These are phyloP conservation scores for Channallabes apus DNA, from an alignment of 2,797 vertebrate genomes.

Conservation along the genomic window DNA sequence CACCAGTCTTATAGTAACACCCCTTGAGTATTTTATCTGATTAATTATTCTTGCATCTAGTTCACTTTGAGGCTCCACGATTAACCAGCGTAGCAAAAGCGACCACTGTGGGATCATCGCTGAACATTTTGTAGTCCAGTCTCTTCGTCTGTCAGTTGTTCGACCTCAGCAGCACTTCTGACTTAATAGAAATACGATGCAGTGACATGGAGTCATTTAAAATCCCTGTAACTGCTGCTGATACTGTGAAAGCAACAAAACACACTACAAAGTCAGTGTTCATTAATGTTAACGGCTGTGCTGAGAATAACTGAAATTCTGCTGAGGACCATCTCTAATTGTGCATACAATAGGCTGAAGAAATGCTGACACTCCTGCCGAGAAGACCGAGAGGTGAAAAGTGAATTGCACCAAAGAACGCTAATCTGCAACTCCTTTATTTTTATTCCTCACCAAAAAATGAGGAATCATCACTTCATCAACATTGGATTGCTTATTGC, in stretches of 20 bases:
- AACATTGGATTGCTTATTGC: neutral
- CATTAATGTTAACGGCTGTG: neutral
- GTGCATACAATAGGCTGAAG: neutral
- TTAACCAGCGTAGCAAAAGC: too few relatives aligned
- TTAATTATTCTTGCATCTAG: too few relatives aligned
- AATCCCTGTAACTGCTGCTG: neutral
- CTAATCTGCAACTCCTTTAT: neutral
- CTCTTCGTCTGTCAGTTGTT: neutral
- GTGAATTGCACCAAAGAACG: neutral
- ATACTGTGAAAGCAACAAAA: neutral
- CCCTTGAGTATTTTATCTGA: neutral
- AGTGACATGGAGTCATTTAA: neutral
- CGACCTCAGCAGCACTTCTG: neutral
- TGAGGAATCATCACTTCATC: neutral
- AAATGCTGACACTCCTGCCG: neutral
- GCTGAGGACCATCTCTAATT: neutral
- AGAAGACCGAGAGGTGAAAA: neutral
- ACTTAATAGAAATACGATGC: neutral
- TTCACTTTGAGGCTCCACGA: too few relatives aligned
- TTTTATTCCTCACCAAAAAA: neutral
- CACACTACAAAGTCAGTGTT: neutral
- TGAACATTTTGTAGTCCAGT: too few relatives aligned
- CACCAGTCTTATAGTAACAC: neutral
- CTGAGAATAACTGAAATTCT: neutral
- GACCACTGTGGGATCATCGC: too few relatives aligned